Conservation (phyloP, 2,888 invertebrate species). For the Teleogryllus oceanicus region DNA sequence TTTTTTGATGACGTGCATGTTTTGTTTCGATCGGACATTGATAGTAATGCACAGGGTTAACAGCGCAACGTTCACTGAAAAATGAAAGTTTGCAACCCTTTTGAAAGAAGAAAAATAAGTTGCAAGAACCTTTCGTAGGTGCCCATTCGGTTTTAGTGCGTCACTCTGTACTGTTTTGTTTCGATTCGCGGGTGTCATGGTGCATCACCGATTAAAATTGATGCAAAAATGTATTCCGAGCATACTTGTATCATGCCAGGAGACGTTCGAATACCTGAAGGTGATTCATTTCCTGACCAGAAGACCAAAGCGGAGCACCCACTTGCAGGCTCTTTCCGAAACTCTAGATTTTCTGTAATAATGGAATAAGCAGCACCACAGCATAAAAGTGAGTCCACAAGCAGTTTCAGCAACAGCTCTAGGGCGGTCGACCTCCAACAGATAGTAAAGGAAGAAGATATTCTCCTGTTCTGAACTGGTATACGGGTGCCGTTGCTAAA, state of each 20-base stretch:
- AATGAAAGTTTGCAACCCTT: neutral
- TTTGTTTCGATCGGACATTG: too few relatives aligned
- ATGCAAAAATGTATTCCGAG: neutral
- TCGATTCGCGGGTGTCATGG: neutral
- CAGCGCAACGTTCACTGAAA: too few relatives aligned
- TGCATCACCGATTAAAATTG: neutral
- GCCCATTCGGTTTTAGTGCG: neutral
- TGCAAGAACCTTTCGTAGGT: neutral
- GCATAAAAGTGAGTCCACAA: neutral
- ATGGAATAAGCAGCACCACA: neutral
- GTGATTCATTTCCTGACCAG: neutral
- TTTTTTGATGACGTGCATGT: too few relatives aligned
- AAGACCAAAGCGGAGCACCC: neutral
- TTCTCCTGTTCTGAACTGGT: neutral
- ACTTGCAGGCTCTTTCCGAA: neutral
- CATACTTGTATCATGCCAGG: neutral
- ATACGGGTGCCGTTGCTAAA: neutral
- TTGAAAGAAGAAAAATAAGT: neutral
- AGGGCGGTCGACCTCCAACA: neutral
- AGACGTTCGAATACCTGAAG: neutral
- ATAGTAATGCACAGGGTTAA: fast-evolving
- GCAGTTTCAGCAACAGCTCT: neutral
- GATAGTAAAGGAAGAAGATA: neutral
- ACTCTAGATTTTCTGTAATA: neutral
- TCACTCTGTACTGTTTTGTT: neutral